These are phyloP conservation scores for Menura novaehollandiae DNA, from an alignment of 2,113 vertebrate species.

Conservation along the genomic window DNA sequence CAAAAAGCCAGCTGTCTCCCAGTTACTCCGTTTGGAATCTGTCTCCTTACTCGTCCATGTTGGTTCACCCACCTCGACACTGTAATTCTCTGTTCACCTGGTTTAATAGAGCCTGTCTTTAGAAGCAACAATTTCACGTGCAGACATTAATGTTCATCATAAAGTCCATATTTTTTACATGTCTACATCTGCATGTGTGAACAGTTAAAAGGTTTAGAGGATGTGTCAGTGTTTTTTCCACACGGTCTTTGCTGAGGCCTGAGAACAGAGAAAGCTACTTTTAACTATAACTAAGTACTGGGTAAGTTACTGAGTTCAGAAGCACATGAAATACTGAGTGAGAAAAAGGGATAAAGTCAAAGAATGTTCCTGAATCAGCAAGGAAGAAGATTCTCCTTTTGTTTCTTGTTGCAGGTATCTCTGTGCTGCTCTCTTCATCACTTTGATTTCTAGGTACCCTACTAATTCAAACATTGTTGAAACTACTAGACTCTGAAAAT, in stretches of 20 bases:
- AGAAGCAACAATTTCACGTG: background rate
- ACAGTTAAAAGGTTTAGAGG: background rate
- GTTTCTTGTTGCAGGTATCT: background rate
- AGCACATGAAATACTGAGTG: background rate
- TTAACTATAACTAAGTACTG: background rate
- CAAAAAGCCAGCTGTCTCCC: background rate
- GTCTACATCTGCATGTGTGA: background rate
- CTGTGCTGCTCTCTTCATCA: background rate
- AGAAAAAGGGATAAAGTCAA: background rate
- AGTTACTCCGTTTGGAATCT: background rate
- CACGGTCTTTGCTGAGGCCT: background rate
- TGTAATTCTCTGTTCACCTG: background rate
- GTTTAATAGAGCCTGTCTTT: background rate
- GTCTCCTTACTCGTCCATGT: background rate
- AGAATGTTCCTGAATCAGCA: background rate
- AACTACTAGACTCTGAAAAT: background rate
- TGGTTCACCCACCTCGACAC: background rate
- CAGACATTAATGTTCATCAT: background rate
- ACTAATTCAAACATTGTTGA: background rate
- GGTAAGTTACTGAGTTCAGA: background rate
- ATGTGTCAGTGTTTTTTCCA: background rate
- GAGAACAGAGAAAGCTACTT: background rate
- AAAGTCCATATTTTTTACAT: background rate
- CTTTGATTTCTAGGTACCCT: background rate
- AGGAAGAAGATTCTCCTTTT: background rate